Evolutionary conservation across 2,888 invertebrate species (phyloP).

Genomic region (Steromphala cineraria): DNA sequence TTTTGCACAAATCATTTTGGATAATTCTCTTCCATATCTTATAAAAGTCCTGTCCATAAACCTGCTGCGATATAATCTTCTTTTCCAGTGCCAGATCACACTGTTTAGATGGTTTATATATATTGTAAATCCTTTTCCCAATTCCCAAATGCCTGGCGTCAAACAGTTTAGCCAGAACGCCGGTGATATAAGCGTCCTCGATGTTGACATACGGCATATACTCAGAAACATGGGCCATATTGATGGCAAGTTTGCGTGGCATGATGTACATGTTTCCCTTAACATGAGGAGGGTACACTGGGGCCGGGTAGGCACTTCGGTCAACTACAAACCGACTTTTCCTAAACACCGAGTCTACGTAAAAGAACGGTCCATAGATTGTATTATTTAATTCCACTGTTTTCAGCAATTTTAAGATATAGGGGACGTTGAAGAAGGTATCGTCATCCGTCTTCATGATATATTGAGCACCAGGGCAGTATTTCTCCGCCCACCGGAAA

Average conservation of each 20-base stretch:
- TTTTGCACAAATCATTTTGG: neutral
- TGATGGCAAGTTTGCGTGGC: conserved; percentile 43
- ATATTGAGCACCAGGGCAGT: conserved; percentile 58
- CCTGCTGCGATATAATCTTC: neutral
- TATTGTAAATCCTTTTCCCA: neutral
- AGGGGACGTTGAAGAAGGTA: conserved; percentile 74
- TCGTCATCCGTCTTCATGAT: conserved; percentile 70
- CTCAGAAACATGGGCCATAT: conserved; percentile 45
- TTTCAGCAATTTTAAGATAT: conserved; percentile 24
- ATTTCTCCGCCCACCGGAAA: conserved; percentile 59
- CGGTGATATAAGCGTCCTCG: conserved; percentile 61
- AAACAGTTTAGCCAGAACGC: conserved; percentile 47
- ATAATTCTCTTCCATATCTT: neutral
- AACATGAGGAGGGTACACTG: conserved; percentile 47
- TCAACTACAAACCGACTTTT: conserved; percentile 46
- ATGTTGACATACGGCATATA: conserved; percentile 53
- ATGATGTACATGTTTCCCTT: conserved; percentile 53
- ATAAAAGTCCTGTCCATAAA: neutral
- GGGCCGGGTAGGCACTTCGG: conserved; percentile 36
- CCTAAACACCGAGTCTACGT: conserved; percentile 33
- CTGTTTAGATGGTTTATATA: neutral
- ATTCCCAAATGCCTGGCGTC: conserved; percentile 3
- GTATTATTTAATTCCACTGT: neutral
- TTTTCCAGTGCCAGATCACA: neutral
- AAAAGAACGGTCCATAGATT: neutral